phyloP scores from a whole-genome alignment of 2,888 invertebrate species.

The Machimus atricapillus region DNA sequence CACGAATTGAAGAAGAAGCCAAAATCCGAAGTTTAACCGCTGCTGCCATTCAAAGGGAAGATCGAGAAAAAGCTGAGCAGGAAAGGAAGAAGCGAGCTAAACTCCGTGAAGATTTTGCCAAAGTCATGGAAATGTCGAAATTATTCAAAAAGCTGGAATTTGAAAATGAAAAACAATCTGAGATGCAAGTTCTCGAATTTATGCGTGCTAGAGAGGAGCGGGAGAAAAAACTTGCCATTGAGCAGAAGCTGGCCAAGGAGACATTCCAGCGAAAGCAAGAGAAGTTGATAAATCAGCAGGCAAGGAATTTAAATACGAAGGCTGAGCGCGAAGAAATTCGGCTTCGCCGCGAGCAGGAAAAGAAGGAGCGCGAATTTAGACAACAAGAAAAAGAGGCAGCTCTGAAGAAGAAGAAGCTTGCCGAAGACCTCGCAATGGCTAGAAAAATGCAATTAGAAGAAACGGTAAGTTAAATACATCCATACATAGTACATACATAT shows the following conservation, averaged over 20 bases:
- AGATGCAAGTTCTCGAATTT: constrained; percentile 59
- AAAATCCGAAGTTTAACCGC: constrained; percentile 54
- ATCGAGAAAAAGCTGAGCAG: constrained; percentile 54
- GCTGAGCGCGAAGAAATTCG: constrained; percentile 56
- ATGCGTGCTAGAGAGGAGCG: constrained; percentile 58
- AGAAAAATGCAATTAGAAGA: constrained; percentile 57
- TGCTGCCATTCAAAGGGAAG: constrained; percentile 55
- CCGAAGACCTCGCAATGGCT: constrained; percentile 55
- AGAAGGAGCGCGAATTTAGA: constrained; percentile 60
- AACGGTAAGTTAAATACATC: constrained; percentile 48
- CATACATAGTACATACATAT: too few relatives aligned
- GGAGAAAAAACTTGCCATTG: constrained; percentile 55
- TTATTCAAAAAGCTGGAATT: constrained; percentile 58
- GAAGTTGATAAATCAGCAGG: constrained; percentile 55
- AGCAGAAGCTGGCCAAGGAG: constrained; percentile 56
- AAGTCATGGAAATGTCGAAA: constrained; percentile 57
- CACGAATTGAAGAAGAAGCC: constrained; percentile 60
- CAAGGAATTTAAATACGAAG: constrained; percentile 56
- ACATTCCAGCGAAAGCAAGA: constrained; percentile 59
- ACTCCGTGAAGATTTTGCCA: constrained; percentile 57
- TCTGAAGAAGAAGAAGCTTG: constrained; percentile 55
- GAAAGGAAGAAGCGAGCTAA: constrained; percentile 54
- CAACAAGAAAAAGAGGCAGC: constrained; percentile 58
- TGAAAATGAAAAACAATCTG: constrained; percentile 59
- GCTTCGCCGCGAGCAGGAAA: constrained; percentile 58